Evolutionary conservation across 2,113 vertebrate species (phyloP), one percentile per base, ranked within the genome.

Genomic region (Sisor rabdophorus): DNA sequence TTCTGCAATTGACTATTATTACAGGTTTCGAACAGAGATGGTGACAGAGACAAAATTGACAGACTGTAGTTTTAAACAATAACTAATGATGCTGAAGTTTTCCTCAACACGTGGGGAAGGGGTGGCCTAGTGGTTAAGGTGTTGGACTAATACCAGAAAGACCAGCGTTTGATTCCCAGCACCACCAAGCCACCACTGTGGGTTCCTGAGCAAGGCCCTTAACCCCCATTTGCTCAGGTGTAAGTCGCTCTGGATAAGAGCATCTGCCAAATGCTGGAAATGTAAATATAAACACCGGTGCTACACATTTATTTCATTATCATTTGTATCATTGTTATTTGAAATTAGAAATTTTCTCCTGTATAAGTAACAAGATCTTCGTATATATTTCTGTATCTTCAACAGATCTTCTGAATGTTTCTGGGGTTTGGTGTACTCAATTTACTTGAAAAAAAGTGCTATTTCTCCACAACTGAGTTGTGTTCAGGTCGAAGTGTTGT

Each of bases 401-500:
- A 20, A 48, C 22, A 50, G 50, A 40, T 55, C 12, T 12, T 44
- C 50, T 65, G 50, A 56, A 55, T 22, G 22, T 53, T 61, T 11
- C 2, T 24, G 7, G 20, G 36, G n/a, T 67, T 53, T 1, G 24
- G 28, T 36, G 40, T 68, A 68, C 64, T 48, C 17, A 13, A 7
- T 65, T 65, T 65, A 65, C 63, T 58, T 76, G 71, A 73, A 65
- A 44, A 7, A 10, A 44, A 10, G 19, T 44, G 20, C 48, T 75
- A 19, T 65, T 54, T 65, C 13, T 67, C 30, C 52, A 55, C 55
- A 77, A 76, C 26, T 0, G 1, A 4, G 11, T 67, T 22, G 20
- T 13, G 32, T 61, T 75, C 59, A 36, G 73, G 52, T 26, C 4
- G n/a, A n/a, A 17, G 4, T n/a, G 44, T 32, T 73, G 40, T 30